Conservation (phyloP, 2,888 invertebrate genomes). For the Limnephilus lunatus region DNA sequence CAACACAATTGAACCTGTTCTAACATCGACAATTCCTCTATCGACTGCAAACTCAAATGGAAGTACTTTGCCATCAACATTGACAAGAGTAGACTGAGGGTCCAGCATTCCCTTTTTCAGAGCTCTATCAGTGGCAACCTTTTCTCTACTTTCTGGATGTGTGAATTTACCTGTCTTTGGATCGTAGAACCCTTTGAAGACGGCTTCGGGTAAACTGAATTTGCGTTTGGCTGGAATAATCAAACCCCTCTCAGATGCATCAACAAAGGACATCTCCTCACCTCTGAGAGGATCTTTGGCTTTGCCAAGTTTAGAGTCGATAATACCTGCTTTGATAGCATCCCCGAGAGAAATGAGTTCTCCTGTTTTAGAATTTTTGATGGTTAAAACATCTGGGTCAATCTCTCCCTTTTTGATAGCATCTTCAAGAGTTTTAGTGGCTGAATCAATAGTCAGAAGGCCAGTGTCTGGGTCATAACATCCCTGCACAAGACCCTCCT, state of each 20-base stretch:
- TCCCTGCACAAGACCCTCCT: constrained; percentile 89
- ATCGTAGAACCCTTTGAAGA: constrained; percentile 95
- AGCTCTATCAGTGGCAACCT: constrained; percentile 88
- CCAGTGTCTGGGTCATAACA: constrained; percentile 87
- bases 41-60: constrained; percentile 90
- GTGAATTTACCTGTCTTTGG: constrained; percentile 89
- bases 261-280: constrained; percentile 85
- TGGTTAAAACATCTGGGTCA: constrained; percentile 85
- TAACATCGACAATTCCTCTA: constrained; percentile 86
- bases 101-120: constrained; percentile 91
- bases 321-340: constrained; percentile 85
- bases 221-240: constrained; percentile 89
- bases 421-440: constrained; percentile 83
- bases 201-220: constrained; percentile 91
- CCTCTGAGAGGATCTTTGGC: constrained; percentile 86
- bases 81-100: constrained; percentile 90
- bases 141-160: constrained; percentile 87
- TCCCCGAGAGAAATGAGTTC: constrained; percentile 89
- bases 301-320: constrained; percentile 88
- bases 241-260: constrained; percentile 90
- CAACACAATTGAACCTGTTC: constrained; percentile 82
- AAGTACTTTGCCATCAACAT: constrained; percentile 87
- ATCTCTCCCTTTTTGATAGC: constrained; percentile 87
- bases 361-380: constrained; percentile 87
- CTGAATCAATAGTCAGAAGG: constrained; percentile 83